These are phyloP conservation scores for Alentia gelatinosa DNA, from an alignment of 2,888 invertebrate genomes.

Conservation along the genomic window DNA sequence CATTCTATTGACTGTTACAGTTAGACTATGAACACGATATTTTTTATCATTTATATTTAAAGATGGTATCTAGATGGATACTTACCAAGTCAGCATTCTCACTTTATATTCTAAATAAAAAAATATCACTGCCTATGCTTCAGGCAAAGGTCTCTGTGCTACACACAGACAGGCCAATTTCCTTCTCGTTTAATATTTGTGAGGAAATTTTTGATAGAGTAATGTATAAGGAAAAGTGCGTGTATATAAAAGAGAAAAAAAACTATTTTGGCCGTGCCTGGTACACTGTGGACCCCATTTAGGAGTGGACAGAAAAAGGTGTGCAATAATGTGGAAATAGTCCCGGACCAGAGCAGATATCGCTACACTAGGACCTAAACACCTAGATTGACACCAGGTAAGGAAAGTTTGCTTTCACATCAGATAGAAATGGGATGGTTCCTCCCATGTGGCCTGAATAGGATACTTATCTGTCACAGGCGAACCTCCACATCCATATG, in stretches of 20 bases:
- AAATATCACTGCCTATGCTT: background rate
- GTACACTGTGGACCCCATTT: background rate
- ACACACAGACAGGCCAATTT: background rate
- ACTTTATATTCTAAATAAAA: background rate
- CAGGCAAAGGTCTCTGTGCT: background rate
- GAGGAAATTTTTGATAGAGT: constrained; percentile 39
- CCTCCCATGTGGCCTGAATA: constrained; percentile 30
- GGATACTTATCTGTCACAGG: constrained; percentile 43
- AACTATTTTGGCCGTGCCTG: background rate
- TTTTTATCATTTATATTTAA: too few species aligned
- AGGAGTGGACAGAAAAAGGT: constrained; percentile 26
- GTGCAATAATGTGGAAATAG: constrained; percentile 42
- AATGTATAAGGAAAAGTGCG: background rate
- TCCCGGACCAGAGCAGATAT: constrained; percentile 34
- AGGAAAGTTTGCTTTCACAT: constrained; percentile 44
- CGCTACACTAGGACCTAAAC: constrained; percentile 40
- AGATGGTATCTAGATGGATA: background rate
- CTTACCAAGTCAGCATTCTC: background rate
- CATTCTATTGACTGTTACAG: too few species aligned
- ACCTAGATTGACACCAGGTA: constrained; percentile 30
- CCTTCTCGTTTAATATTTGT: background rate
- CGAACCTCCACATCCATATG: constrained; percentile 49
- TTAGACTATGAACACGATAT: too few species aligned
- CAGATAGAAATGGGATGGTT: constrained; percentile 39
- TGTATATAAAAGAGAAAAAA: constrained; percentile 8